Base-by-base conservation (phyloP, 2,797 vertebrate species). In the Danio albolineatus region DNA sequence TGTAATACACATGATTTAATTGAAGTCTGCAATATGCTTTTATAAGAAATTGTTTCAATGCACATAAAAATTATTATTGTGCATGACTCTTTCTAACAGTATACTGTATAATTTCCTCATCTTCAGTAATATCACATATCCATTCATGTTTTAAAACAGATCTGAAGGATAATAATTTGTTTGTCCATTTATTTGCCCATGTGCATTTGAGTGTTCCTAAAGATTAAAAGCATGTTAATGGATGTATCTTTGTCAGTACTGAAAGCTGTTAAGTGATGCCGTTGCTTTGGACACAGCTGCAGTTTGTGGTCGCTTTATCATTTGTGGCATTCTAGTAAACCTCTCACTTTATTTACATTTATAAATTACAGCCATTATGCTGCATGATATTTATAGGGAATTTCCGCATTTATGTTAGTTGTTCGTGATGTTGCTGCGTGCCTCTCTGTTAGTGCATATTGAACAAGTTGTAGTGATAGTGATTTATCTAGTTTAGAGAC, bases 401-500 rank as follows among this genome's bases (percentile, higher is more conserved):
- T 49, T 44, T 66, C 13, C 51, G 56, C 56, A 48, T 5, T 36
- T 10, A 57, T 76, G 53, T 73, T 66, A n/a, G 39, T 60, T 65
- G 64, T 75, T 61, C 38, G n/a, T 79, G 38, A 74, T 53, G 12
- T 65, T 64, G 49, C 43, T n/a, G 6, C 51, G 69, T 48, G 6
- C 19, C n/a, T n/a, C 54, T 56, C 13, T 17, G 17, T 3, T 36
- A 17, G 3, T 62, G 17, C 61, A 83, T 36, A 8, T 13, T 48
- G 10, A 28, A n/a, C 70, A 60, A 10, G 56, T 48, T 16, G 10
- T 72, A 73, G n/a, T 76, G 69, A 75, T 79, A 60, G 57, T 70
- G 46, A 54, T n/a, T 39, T 38, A 51, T 70, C 28, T 28, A 1
- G 28, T 28, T 28, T 28, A 28, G 28, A 28, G 28, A 28, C 28